Percentiles rank a stretch among this genome's conserved stretches.
phyloP scores from a whole-genome alignment of 1,140 invertebrate genomes.

The Tigriopus japonicus region DNA sequence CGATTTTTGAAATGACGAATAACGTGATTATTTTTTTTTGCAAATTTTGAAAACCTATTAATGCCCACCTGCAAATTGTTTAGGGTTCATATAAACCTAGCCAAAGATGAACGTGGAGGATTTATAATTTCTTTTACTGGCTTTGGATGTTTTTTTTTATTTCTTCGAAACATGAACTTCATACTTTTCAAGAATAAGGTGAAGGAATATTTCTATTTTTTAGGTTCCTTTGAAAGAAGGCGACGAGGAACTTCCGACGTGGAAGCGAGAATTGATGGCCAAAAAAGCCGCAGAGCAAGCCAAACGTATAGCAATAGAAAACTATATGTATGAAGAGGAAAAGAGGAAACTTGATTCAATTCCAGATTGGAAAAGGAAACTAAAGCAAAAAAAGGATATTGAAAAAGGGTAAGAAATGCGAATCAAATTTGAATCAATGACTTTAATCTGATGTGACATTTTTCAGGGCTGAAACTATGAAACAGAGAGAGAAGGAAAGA shows the following conservation, averaged over 20 bases:
- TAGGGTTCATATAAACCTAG: no score
- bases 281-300: slow-evolving; percentile 79
- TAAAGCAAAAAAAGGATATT: slow-evolving; percentile 51
- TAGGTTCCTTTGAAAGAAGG: slow-evolving; percentile 73
- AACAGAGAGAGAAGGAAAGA: background rate
- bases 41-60: no score
- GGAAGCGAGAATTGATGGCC: slow-evolving; percentile 86
- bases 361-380: slow-evolving; percentile 76
- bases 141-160: no score
- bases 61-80: no score
- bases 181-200: background rate
- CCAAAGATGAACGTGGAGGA: no score
- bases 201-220: slow-evolving; percentile 22
- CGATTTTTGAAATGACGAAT: no score
- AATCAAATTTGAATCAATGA: background rate
- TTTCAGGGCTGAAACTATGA: background rate
- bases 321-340: slow-evolving; percentile 58
- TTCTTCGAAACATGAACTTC: no score
- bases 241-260: slow-evolving; percentile 72
- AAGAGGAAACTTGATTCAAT: slow-evolving; percentile 62
- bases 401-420: slow-evolving; percentile 20
- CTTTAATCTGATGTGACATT: background rate
- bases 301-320: slow-evolving; percentile 66
- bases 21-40: no score
- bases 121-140: no score